phyloP scores from a whole-genome alignment of 1,140 invertebrate genomes.

The Hypsibius dujardini region DNA sequence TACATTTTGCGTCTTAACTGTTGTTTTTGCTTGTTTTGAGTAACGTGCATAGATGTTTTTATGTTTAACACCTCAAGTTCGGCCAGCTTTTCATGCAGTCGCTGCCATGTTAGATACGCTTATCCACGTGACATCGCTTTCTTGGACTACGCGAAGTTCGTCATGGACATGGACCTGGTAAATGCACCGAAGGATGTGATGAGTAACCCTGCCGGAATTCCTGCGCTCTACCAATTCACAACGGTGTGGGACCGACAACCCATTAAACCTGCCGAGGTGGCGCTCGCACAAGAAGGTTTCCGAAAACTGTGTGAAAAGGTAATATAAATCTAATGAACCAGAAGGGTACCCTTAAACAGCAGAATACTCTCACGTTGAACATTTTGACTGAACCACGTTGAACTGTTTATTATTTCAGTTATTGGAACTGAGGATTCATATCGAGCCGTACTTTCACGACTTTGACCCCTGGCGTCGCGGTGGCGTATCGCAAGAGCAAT shows the following conservation, averaged over 20 bases:
- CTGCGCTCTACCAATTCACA: neutral
- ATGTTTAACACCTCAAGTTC: no score
- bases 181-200: neutral
- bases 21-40: neutral
- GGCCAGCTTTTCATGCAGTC: no score
- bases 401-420: neutral
- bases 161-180: conserved; percentile 3
- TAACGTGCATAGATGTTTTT: no score
- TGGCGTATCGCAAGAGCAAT: neutral
- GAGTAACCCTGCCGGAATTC: neutral
- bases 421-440: neutral
- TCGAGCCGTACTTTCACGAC: neutral
- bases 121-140: neutral
- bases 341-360: no score
- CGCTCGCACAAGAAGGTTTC: conserved; percentile 11
- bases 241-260: neutral
- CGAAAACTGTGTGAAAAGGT: neutral
- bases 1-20: neutral
- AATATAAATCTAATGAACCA: no score
- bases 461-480: neutral
- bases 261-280: neutral
- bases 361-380: no score
- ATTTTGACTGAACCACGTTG: no score
- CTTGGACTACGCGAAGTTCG: neutral
- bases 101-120: no score